A percentile compares a stretch with the other conserved stretches of the same genome.
Evolutionary conservation across 1,140 invertebrate genomes (phyloP).

Genomic region (Caenorhabditis brenneri): DNA sequence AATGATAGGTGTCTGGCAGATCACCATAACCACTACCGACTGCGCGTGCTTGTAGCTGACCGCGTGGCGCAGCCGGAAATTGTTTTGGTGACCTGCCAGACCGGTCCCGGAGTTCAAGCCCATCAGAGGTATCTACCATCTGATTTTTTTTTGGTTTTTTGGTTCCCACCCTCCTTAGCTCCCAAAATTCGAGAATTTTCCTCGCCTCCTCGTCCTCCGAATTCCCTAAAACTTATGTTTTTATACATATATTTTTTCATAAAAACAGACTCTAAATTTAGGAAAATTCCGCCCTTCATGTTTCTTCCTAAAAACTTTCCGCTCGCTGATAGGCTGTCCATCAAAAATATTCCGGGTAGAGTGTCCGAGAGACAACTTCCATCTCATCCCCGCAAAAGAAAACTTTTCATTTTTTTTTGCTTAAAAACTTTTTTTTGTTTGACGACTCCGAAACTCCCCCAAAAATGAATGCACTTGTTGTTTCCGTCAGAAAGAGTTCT

Average conservation of each 20-base stretch:
- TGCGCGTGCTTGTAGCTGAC: too few species aligned
- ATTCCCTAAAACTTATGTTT: not conserved
- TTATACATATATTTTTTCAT: not conserved
- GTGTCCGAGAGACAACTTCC: not conserved
- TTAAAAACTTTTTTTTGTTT: conserved; percentile 14
- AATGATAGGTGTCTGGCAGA: too few species aligned
- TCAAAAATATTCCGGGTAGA: not conserved
- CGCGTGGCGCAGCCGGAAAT: too few species aligned
- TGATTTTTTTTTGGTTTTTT: too few species aligned
- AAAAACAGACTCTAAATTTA: not conserved
- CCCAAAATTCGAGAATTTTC: too few species aligned
- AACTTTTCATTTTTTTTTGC: conserved; percentile 16
- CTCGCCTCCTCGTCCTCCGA: too few species aligned
- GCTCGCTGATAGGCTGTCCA: conserved; percentile 35
- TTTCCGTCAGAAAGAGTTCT: not conserved
- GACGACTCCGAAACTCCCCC: not conserved
- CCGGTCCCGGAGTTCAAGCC: too few species aligned
- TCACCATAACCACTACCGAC: too few species aligned
- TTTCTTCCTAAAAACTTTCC: not conserved
- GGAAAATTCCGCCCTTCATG: not conserved
- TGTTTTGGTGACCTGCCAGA: too few species aligned
- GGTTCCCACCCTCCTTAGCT: not conserved
- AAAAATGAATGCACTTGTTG: not conserved
- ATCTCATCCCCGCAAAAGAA: not conserved
- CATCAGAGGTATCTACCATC: too few species aligned